Conservation (phyloP, 2,888 invertebrate genomes). For the Chrysina gloriosa region DNA sequence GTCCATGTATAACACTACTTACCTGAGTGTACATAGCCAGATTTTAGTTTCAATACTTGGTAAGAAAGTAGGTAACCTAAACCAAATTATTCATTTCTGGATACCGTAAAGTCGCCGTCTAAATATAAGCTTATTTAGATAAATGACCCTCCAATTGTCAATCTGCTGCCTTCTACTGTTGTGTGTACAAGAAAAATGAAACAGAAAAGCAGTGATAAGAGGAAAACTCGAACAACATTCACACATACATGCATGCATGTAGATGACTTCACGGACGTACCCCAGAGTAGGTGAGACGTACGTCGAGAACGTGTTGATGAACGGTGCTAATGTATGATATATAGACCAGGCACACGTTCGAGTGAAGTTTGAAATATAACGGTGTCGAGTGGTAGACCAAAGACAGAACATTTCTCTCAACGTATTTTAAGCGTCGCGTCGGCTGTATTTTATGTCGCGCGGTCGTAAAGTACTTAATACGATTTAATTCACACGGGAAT, state of each 20-base stretch:
- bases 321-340: slow-evolving; percentile 36
- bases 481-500: slow-evolving; percentile 37
- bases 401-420: slow-evolving; percentile 41
- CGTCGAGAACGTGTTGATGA: slow-evolving; percentile 36
- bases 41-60: too few species aligned
- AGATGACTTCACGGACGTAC: slow-evolving; percentile 16
- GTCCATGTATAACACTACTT: too few species aligned
- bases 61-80: too few species aligned
- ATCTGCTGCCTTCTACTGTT: slow-evolving; percentile 14
- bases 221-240: background rate
- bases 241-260: background rate
- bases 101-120: background rate
- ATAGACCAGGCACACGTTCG: slow-evolving; percentile 34
- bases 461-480: slow-evolving; percentile 10
- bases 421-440: slow-evolving; percentile 25
- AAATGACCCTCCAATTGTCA: slow-evolving; percentile 26
- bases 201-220: slow-evolving; percentile 13
- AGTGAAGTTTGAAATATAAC: slow-evolving; percentile 36
- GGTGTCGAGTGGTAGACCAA: slow-evolving; percentile 38
- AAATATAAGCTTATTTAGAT: slow-evolving; percentile 27
- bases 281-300: slow-evolving; percentile 16
- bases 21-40: too few species aligned
- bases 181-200: background rate
- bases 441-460: slow-evolving; percentile 31
- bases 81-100: too few species aligned